Conservation (phyloP, 1,140 invertebrate species). For the Temnothorax nylanderi region DNA sequence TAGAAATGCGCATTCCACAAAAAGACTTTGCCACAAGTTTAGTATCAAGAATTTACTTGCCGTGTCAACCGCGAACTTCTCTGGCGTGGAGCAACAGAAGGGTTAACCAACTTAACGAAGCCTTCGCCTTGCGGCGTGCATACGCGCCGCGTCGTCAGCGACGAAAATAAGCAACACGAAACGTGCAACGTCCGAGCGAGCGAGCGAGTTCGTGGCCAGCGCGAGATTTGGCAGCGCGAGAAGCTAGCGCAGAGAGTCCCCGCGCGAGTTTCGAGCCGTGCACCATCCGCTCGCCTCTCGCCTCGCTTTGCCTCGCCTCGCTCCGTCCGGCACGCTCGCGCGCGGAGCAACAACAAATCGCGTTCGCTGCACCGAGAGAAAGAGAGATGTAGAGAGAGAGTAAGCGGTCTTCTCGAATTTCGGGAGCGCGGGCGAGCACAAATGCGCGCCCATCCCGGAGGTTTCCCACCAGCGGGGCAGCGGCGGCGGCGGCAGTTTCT, state of each 20-base stretch:
- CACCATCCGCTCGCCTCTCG: neutral
- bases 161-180: constrained; percentile 59
- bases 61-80: neutral
- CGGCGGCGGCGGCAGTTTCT: neutral
- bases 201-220: constrained; percentile 17
- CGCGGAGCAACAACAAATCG: constrained; percentile 32
- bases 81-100: constrained; percentile 2
- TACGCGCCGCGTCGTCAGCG: constrained; percentile 43
- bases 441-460: neutral
- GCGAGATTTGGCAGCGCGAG: constrained; percentile 45
- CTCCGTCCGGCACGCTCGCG: neutral
- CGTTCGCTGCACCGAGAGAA: constrained; percentile 8
- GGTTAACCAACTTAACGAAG: constrained; percentile 54
- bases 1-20: neutral
- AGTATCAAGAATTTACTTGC: neutral
- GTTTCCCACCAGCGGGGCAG: neutral
- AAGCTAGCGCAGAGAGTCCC: constrained; percentile 31
- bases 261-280: neutral
- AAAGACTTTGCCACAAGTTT: constrained; percentile 22
- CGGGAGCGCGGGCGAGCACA: neutral
- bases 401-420: constrained; percentile 42
- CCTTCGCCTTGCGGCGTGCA: constrained; percentile 46
- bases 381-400: neutral
- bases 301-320: neutral
- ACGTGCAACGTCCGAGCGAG: constrained; percentile 49